phyloP scores from a whole-genome alignment of 1,140 invertebrate genomes.

The Bombus cullumanus region DNA sequence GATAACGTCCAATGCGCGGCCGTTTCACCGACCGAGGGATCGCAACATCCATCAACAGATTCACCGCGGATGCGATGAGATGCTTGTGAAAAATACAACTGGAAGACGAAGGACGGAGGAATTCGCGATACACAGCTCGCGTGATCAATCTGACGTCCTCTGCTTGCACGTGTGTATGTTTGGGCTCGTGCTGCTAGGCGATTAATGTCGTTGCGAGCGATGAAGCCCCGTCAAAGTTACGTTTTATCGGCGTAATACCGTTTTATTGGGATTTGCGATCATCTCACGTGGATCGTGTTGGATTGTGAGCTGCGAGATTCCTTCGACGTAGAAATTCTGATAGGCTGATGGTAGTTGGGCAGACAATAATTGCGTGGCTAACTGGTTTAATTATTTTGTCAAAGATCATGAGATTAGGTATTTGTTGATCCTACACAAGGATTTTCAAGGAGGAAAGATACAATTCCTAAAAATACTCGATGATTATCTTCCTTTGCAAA shows the following conservation, averaged over 20 bases:
- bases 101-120: not conserved
- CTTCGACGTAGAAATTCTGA: no score
- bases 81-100: not conserved
- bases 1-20: not conserved
- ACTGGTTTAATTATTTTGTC: no score
- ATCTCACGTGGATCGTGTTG: not conserved
- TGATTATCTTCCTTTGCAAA: not conserved
- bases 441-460: no score
- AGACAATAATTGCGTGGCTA: no score
- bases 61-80: not conserved
- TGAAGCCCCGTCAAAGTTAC: slow-evolving; percentile 1
- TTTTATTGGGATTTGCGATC: not conserved
- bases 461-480: not conserved
- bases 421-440: no score
- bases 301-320: no score
- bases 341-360: no score
- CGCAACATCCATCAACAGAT: not conserved
- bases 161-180: not conserved
- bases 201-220: slow-evolving; percentile 12
- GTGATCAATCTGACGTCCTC: not conserved
- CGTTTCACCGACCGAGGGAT: not conserved
- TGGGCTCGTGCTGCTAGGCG: not conserved
- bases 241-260: slow-evolving; percentile 16
- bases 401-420: no score
- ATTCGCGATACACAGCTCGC: not conserved